Evolutionary conservation across 2,797 vertebrate genomes (phyloP), one percentile per base, ranked within the genome.

Genomic region (Coranthus polyacanthus): DNA sequence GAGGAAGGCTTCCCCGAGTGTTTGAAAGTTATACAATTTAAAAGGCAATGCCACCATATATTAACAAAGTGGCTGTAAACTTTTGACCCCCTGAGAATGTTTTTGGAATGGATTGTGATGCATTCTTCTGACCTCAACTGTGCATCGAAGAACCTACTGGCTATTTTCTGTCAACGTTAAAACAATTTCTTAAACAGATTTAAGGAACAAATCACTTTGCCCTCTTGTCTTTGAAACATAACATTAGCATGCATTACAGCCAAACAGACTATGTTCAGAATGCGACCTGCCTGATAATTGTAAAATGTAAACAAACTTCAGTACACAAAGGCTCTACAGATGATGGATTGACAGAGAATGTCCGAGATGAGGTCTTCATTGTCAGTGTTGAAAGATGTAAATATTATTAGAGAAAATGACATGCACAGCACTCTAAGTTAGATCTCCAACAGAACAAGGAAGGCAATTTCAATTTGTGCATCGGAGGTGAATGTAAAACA

Each of bases 401-500:
- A 73, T 63, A 60, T 51, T 46, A 43, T 55, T 39, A 26, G 17
- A 66, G 44, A 55, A n/a, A 75, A 78, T 58, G 15, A 62, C 36
- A 46, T 34, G 55, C n/a, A 24, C 9, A 37, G 67, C 54, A 61
- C 68, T 68, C 44, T 51, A 59, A 2, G 12, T 47, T 55, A n/a
- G n/a, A n/a, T 68, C 52, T 41, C 18, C 17, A 56, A 20, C n/a
- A 4, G n/a, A 76, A 71, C 53, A 57, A 56, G 32, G 68, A 62
- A 76, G 26, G 10, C 45, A 64, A 85, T 61, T 64, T 50, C 56
- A 12, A 34, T 42, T 26, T 50, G 42, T 71, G 46, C 32, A 44
- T 18, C 29, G 11, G 15, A 67, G 36, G 39, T 24, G 58, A 45
- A 69, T 78, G 75, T 78, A 61, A 49, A 66, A 32, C 38, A 46